Evolutionary conservation across 2,797 vertebrate genomes (phyloP).

Genomic region (Rhinophrynus dorsalis): DNA sequence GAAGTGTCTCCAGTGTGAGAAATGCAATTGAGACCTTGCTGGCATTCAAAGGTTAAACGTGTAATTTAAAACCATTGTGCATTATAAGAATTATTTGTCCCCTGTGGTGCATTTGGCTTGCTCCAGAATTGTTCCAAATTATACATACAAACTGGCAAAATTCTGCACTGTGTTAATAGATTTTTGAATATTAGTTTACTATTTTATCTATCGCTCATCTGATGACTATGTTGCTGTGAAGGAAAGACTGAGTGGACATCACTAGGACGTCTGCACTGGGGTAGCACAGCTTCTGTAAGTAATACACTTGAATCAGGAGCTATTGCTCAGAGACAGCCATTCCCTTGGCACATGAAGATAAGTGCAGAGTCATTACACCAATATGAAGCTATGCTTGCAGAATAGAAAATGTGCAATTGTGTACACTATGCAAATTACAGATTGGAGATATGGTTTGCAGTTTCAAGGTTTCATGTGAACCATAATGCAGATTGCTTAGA

Average conservation of each 20-base stretch:
- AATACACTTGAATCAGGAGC: slow-evolving; percentile 7
- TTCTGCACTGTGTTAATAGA: too few relatives aligned
- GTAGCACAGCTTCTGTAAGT: slow-evolving; percentile 16
- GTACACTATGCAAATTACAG: slow-evolving; percentile 39
- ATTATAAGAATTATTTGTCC: too few relatives aligned
- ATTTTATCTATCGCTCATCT: neutral
- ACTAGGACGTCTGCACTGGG: neutral
- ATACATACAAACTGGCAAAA: too few relatives aligned
- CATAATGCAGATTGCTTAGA: slow-evolving; percentile 33
- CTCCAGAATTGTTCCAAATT: too few relatives aligned
- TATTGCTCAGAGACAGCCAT: slow-evolving; percentile 8
- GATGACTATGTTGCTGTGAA: neutral
- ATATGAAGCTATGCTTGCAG: slow-evolving; percentile 8
- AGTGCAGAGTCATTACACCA: slow-evolving; percentile 40
- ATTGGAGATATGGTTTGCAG: slow-evolving; percentile 24
- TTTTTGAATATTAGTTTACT: too few relatives aligned
- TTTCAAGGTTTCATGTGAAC: slow-evolving; percentile 29
- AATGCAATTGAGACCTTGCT: too few relatives aligned
- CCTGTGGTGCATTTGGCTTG: too few relatives aligned
- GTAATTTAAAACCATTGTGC: too few relatives aligned
- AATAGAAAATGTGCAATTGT: slow-evolving; percentile 28
- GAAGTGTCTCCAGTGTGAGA: too few relatives aligned
- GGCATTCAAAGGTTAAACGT: too few relatives aligned
- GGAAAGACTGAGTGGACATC: neutral
- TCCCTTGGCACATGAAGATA: slow-evolving; percentile 25